Evolutionary conservation across 2,888 invertebrate species (phyloP), one percentile per base, ranked within the genome.

Genomic region (Drosophila basisetae): DNA sequence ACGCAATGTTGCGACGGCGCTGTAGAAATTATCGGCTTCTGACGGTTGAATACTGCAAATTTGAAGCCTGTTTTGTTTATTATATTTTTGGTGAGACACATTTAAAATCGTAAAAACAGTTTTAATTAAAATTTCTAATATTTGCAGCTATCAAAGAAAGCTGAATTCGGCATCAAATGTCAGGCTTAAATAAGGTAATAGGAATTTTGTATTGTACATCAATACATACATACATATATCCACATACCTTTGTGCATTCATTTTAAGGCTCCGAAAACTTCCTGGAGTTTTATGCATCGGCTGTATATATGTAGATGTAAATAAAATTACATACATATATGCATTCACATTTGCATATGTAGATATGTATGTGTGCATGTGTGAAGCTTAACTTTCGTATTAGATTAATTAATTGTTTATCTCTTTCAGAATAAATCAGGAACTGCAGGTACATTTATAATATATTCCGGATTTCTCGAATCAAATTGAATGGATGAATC

Each of bases 161-260:
- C 80, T 83, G 86, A 86, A 89, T 83, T 86, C 61, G 81, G 87
- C 86, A 86, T 96, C 96, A 96, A 96, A 97, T 97, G 97, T 96
- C 96, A 96, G 96, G 96, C 96, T 96, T 96, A 96, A 96, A 97
- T 95, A 96, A 96, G 96, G 96, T 96, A 96, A 94, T 87, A 73
- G 68, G 76, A 82, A 74, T 77, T 86, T 75, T 82, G 78, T 73
- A 68, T 73, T 66, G 72, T 73, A 69, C 61, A 16, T 47, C 25
- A 47, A 47, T 73, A 54, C 59, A 64, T 67, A 53, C 56, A 58
- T 50, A 61, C 43, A 49, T 41, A 35, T 22, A 16, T 56, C 31
- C 13, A 63, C 30, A 63, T 50, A 18, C 10, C 4, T 18, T 9
- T 37, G 25, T 28, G 65, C 60, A 63, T 54, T 56, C 50, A 22